Conservation (phyloP, 2,113 vertebrate genomes). For the Tauraco erythrolophus region DNA sequence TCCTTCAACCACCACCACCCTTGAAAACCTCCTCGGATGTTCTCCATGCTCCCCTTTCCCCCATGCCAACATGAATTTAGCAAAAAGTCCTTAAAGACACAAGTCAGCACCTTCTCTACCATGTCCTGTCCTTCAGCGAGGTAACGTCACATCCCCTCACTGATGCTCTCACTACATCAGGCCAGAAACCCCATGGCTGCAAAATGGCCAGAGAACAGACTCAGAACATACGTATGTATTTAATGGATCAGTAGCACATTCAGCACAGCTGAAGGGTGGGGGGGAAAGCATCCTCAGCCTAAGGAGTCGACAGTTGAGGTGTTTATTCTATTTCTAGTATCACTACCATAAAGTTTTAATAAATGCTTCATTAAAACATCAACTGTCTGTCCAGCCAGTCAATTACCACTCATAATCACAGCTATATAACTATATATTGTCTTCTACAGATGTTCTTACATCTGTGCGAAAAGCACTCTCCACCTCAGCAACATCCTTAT, state of each 20-base stretch:
- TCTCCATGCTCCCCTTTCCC: background rate
- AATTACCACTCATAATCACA: slow-evolving; percentile 17
- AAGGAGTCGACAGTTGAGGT: background rate
- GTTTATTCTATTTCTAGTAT: background rate
- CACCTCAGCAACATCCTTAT: background rate
- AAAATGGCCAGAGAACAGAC: background rate
- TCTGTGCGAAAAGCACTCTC: background rate
- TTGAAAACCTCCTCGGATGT: accelerated
- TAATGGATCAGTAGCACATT: background rate
- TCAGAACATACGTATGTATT: background rate
- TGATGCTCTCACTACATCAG: background rate
- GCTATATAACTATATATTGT: background rate
- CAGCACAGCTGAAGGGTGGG: background rate
- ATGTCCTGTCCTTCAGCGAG: background rate
- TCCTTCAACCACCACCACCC: background rate
- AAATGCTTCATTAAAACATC: background rate
- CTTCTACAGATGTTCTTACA: slow-evolving; percentile 48
- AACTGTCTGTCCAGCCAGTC: slow-evolving; percentile 23
- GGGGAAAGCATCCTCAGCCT: background rate
- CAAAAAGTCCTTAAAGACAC: background rate
- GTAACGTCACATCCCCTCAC: background rate
- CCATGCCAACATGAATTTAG: background rate
- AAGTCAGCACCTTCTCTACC: background rate
- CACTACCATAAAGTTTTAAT: background rate
- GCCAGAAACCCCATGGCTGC: background rate